Conservation (phyloP, 1,140 invertebrate species). For the Chrysopa pallens region DNA sequence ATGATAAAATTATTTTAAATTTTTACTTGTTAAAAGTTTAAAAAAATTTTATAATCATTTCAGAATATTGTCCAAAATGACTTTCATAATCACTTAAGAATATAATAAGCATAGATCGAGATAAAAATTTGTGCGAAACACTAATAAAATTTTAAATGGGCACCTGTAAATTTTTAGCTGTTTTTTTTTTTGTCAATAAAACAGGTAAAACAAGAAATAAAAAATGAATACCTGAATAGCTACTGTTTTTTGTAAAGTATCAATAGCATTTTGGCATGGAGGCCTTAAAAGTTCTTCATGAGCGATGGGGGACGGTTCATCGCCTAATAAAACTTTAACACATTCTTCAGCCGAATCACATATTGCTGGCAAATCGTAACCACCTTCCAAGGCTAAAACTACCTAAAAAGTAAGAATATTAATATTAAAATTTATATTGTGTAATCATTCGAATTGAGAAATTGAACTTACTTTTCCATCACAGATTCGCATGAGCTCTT, state of each 20-base stretch:
- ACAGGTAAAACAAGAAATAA: neutral
- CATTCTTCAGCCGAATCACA: slow-evolving; percentile 96
- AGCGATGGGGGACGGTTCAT: slow-evolving; percentile 54
- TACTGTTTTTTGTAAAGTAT: slow-evolving; percentile 74
- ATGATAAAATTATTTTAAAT: too few relatives aligned
- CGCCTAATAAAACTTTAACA: slow-evolving; percentile 77
- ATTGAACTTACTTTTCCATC: slow-evolving; percentile 50
- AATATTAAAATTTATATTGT: neutral
- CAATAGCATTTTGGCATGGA: slow-evolving; percentile 69
- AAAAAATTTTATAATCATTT: too few relatives aligned
- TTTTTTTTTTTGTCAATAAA: neutral
- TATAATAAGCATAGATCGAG: too few relatives aligned
- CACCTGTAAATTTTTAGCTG: too few relatives aligned
- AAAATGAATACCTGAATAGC: slow-evolving; percentile 52
- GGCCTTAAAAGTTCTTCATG: slow-evolving; percentile 58
- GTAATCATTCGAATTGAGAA: neutral
- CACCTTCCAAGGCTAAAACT: slow-evolving; percentile 80
- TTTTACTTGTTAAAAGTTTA: too few relatives aligned
- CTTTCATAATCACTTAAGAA: too few relatives aligned
- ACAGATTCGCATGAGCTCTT: slow-evolving; percentile 78
- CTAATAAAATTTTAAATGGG: too few relatives aligned
- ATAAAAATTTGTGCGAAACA: too few relatives aligned
- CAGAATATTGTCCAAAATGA: too few relatives aligned
- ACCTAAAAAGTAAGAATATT: slow-evolving; percentile 25
- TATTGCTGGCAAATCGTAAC: slow-evolving; percentile 89